phyloP scores from a whole-genome alignment of 2,113 vertebrate species.

The Pteropus alecto region DNA sequence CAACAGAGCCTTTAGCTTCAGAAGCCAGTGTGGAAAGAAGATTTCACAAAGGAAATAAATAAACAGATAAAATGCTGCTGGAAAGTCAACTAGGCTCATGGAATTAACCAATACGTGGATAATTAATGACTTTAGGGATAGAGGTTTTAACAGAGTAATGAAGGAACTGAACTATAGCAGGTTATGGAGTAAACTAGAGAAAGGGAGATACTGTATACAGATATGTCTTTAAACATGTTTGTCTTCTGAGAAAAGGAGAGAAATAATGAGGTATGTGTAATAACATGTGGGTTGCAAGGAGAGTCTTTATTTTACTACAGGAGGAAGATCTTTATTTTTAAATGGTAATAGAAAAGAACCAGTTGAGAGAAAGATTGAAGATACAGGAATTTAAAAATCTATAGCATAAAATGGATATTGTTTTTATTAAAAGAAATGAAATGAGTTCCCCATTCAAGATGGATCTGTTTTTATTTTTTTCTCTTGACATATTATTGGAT shows the following conservation, averaged over 20 bases:
- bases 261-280: not conserved
- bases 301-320: not conserved
- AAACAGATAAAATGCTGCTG: not conserved
- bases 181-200: not conserved
- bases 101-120: not conserved
- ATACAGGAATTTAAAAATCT: conserved; percentile 9
- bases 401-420: not conserved
- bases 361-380: not conserved
- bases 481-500: too few species aligned
- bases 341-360: not conserved
- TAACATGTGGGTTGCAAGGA: not conserved
- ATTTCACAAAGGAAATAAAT: not conserved
- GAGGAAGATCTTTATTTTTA: not conserved
- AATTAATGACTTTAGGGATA: not conserved
- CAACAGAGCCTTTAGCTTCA: not conserved
- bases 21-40: not conserved
- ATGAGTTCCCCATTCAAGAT: not conserved
- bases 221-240: not conserved
- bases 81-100: not conserved
- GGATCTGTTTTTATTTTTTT: not conserved
- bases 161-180: not conserved
- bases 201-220: not conserved
- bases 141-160: not conserved
- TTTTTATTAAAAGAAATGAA: conserved; percentile 27
- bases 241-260: not conserved